Base-by-base conservation (phyloP, 2,797 vertebrate species). In the Erpetoichthys calabaricus region DNA sequence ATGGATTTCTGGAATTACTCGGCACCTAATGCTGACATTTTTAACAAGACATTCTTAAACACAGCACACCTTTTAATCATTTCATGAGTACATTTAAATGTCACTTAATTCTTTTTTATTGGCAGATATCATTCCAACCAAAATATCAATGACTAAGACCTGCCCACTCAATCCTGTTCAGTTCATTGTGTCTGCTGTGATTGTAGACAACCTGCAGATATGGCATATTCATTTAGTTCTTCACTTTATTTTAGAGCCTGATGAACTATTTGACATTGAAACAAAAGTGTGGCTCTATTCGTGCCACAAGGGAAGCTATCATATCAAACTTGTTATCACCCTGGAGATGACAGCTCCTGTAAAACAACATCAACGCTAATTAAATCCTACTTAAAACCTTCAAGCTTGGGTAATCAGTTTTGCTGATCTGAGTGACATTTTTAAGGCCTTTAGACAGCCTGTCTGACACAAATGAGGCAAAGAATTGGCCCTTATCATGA, bases 301-400 rank as follows among this genome's bases (percentile, higher is more conserved):
- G 3, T 54, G 53, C 53, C 53, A 54, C 44, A 54, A 42, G 53
- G 53, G 53, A 43, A 42, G 53, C 42, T 54, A 41, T 54, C 53
- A 42, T 43, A 54, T 54, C 41, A 42, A 25, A 41, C 9, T 42
- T 54, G 53, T 54, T 54, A 54, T 54, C 53, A 3, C 53, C 53
- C 2, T 54, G 5, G 9, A 54, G 53, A 54, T 42, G 53, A 54
- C 53, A 54, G 53, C 53, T 42, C 53, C 42, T 3, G 53, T 54
- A 54, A 54, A 54, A 54, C 53, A 54, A 54, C 55, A 72, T 74
- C 74, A 68, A 60, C 0, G 42, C 60, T 70, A 76, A 78, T 76
- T 73, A 76, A 56, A 56, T 9, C 64, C 65, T 64, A 8, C 60
- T 68, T 70, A 71, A 71, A 69, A 63, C 58, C 63, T 68, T 54